Percentiles rank a stretch among this genome's conserved stretches.
Conservation (phyloP, 2,888 invertebrate genomes). For the Drosophila lacicola region DNA sequence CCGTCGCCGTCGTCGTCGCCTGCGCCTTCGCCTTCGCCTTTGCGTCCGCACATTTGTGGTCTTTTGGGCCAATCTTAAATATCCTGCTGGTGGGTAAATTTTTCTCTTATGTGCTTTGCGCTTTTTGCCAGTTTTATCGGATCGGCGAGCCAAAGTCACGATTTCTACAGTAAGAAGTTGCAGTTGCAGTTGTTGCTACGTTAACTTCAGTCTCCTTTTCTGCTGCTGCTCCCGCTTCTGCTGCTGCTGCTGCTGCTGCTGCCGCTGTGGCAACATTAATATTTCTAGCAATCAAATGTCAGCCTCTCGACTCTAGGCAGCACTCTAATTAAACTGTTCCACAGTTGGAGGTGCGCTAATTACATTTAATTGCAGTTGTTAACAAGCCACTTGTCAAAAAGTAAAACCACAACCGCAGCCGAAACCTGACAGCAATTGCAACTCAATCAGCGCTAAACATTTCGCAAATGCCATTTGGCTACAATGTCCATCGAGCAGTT, state of each 20-base stretch:
- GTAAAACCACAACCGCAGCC: conserved; percentile 1
- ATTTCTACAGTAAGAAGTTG: conserved; percentile 72
- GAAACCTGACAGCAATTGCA: conserved; percentile 42
- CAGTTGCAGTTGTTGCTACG: conserved; percentile 45
- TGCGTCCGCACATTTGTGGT: conserved; percentile 65
- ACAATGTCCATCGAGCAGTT: conserved; percentile 25
- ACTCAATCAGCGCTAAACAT: conserved; percentile 50
- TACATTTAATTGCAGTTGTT: conserved; percentile 68
- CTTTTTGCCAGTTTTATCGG: conserved; percentile 80
- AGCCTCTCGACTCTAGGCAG: conserved; percentile 12
- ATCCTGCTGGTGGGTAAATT: conserved; percentile 84
- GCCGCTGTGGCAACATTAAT: conserved; percentile 34
- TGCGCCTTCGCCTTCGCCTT: conserved; percentile 7
- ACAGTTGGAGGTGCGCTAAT: conserved; percentile 56
- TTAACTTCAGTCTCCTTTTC: conserved; percentile 26
- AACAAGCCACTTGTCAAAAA: conserved; percentile 60
- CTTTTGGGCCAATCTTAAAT: conserved; percentile 83
- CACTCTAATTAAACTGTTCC: conserved; percentile 66
- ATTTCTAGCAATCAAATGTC: conserved; percentile 42
- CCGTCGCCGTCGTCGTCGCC: neutral
- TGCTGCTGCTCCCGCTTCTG: neutral
- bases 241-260: conserved; percentile 11
- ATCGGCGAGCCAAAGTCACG: conserved; percentile 83
- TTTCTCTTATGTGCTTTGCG: conserved; percentile 69
- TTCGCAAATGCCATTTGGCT: conserved; percentile 42